Percentiles rank a stretch among this genome's conserved stretches.
Evolutionary conservation across 2,113 vertebrate species (phyloP).

Genomic region (Ptilonorhynchus violaceus): DNA sequence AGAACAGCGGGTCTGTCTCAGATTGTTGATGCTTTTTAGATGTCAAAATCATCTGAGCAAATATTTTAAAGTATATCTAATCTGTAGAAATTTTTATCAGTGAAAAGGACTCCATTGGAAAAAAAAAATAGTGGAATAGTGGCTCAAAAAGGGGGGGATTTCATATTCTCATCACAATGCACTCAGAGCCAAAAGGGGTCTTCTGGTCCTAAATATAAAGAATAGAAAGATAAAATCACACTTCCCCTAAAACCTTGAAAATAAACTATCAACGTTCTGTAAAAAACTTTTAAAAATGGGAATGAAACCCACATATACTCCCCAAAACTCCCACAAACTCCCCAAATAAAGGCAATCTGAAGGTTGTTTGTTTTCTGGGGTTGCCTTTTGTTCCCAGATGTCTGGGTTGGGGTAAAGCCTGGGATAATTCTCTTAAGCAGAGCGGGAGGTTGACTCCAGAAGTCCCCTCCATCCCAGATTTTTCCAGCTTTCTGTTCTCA

Average conservation of each 20-base stretch:
- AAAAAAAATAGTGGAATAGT: not conserved
- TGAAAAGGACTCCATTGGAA: not conserved
- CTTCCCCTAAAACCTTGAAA: not conserved
- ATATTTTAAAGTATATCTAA: not conserved
- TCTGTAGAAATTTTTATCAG: not conserved
- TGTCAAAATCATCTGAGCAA: not conserved
- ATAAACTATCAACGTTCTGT: not conserved
- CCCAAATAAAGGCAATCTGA: no score
- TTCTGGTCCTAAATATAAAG: not conserved
- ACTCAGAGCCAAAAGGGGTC: not conserved
- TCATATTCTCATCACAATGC: not conserved
- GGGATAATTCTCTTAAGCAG: not conserved
- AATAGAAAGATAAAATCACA: not conserved
- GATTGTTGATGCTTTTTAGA: not conserved
- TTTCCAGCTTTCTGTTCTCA: not conserved
- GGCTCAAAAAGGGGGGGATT: not conserved
- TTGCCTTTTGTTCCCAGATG: not conserved
- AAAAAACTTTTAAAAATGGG: not conserved
- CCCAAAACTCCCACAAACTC: no score
- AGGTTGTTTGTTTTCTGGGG: no score
- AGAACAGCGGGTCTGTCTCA: not conserved
- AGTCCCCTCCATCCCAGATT: fast-evolving
- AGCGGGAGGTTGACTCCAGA: not conserved
- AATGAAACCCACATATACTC: not conserved
- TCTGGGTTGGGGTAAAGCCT: not conserved